Conservation (phyloP, 2,797 vertebrate species). For the Pygocentrus nattereri region DNA sequence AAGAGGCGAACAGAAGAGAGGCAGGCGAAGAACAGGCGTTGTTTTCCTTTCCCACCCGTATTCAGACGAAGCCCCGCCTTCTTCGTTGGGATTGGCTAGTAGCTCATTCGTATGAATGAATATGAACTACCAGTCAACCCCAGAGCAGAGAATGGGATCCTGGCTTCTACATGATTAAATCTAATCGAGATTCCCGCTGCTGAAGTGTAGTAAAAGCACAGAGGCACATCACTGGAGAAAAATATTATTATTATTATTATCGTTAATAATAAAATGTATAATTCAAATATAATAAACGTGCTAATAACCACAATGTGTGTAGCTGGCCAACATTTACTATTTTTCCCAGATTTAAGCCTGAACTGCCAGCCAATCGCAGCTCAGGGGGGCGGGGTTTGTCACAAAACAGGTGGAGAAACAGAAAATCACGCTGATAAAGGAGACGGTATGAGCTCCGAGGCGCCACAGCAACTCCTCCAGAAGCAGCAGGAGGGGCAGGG, state of each 20-base stretch:
- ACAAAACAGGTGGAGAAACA: slow-evolving; percentile 5
- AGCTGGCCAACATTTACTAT: not conserved
- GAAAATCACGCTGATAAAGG: slow-evolving; percentile 64
- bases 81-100: not conserved
- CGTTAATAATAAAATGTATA: not conserved
- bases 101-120: not conserved
- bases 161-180: not conserved
- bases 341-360: not conserved
- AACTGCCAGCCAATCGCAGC: not conserved
- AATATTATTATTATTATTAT: not conserved
- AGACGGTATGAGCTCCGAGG: slow-evolving; percentile 63
- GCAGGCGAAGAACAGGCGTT: not conserved
- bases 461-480: slow-evolving; percentile 63
- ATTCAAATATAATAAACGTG: no score
- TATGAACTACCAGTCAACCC: not conserved
- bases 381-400: not conserved
- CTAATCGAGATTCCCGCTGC: not conserved
- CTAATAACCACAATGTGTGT: not conserved
- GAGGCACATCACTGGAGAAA: not conserved
- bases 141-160: not conserved
- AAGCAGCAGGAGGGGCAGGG: slow-evolving; percentile 32
- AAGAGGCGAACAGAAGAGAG: slow-evolving; percentile 60
- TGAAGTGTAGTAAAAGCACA: not conserved
- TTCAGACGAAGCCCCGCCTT: not conserved
- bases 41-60: not conserved